Evolutionary conservation across 2,797 vertebrate species (phyloP), one percentile per base, ranked within the genome.

Genomic region (Sebastes kiyomatsui): DNA sequence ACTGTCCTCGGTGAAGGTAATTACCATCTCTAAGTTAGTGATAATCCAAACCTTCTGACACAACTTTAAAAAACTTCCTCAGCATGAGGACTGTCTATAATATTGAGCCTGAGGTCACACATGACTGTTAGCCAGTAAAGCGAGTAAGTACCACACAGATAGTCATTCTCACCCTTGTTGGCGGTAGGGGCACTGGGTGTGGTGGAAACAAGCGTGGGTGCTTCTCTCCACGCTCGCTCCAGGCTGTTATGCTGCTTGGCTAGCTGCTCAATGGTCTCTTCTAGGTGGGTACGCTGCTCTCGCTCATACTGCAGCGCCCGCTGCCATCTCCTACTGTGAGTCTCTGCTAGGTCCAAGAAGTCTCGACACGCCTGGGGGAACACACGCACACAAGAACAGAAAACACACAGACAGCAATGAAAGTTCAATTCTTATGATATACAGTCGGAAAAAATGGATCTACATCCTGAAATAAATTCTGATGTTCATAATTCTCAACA

Each of bases 241-340:
- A 99, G 96, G 94, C 97, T 99, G 95, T 99, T 99, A 95, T 99
- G 98, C 92, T 99, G 98, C 90, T 98, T 99, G 93, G 99, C 99
- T 87, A 99, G 74, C 94, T 99, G 98, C 94, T 99, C 98, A 10
- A 99, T 98, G 90, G 99, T 99, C 89, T 99, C 98, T 90, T 99
- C 98, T 91, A 99, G 96, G 75, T 97, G 98, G 79, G 95, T 93
- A 0, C 99, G 95, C 94, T 99, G 99, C 92, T 99, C 99, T 42
- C 97, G 96, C 95, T 99, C 99, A 97, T 98, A 97, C 94, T 98
- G 98, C 89, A 99, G 96, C 0, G 96, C 97, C n/a, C 98, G 97
- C 92, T 99, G 98, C 99, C 98, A 99, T 96, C 96, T 96, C 77
- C 97, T 95, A 87, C 97, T 99, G 95, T 99, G 98, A 27, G 93